Evolutionary conservation across 2,113 vertebrate genomes (phyloP).

Genomic region (Haplochromis burtoni): DNA sequence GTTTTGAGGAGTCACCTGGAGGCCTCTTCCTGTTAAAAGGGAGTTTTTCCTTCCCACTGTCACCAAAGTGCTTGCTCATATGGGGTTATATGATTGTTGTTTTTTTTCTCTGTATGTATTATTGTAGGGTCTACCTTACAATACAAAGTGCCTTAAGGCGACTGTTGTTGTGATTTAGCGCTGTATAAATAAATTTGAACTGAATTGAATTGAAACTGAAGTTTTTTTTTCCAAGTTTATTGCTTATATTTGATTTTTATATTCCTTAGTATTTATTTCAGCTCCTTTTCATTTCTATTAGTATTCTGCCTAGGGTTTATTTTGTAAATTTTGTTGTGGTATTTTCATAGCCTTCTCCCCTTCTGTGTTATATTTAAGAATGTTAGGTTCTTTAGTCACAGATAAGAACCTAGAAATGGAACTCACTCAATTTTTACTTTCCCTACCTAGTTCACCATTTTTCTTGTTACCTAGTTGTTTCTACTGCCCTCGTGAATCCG

Average conservation of each 20-base stretch:
- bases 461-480: neutral
- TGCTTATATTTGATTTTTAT: neutral
- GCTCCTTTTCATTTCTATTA: neutral
- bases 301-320: neutral
- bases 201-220: neutral
- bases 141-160: neutral
- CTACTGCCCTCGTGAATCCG: neutral
- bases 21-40: neutral
- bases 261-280: neutral
- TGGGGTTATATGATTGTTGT: neutral
- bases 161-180: neutral
- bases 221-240: neutral
- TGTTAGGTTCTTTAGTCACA: neutral
- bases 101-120: neutral
- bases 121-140: neutral
- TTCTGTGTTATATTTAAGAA: neutral
- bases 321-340: rapidly evolving
- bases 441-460: neutral
- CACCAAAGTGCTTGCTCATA: neutral
- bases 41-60: neutral
- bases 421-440: neutral
- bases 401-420: neutral
- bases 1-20: neutral
- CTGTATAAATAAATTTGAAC: neutral
- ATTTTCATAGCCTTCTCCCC: neutral